These are phyloP conservation scores for Caranx melampygus DNA, from an alignment of 2,113 vertebrate species.

Conservation along the genomic window DNA sequence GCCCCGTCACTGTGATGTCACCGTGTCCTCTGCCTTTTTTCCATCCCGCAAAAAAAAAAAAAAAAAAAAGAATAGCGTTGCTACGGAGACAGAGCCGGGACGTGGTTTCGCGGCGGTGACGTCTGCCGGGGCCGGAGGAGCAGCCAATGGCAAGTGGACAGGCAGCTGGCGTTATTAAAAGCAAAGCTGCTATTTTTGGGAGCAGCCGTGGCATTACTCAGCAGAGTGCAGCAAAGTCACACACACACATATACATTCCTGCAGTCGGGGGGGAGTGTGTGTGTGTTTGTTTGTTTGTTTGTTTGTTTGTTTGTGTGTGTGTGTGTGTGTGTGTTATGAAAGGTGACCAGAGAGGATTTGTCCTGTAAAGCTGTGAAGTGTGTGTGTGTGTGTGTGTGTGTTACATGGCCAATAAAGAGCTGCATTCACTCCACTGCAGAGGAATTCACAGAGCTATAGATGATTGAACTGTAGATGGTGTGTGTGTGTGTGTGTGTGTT, in stretches of 20 bases:
- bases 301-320: slow-evolving; percentile 7
- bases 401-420: slow-evolving; percentile 38
- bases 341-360: slow-evolving; percentile 39
- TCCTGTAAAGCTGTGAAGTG: background rate
- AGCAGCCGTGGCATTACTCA: slow-evolving; percentile 64
- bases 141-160: slow-evolving; percentile 62
- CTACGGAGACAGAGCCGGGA: slow-evolving; percentile 59
- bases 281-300: slow-evolving; percentile 9
- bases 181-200: slow-evolving; percentile 74
- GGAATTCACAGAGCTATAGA: slow-evolving; percentile 67
- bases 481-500: too few species aligned
- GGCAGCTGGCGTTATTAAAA: slow-evolving; percentile 42
- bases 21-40: slow-evolving; percentile 45
- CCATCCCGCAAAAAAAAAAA: background rate
- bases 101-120: slow-evolving; percentile 42
- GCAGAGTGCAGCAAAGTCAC: slow-evolving; percentile 66
- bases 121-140: slow-evolving; percentile 32
- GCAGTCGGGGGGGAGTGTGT: background rate
- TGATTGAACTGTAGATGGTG: slow-evolving; percentile 68
- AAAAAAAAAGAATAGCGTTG: slow-evolving; percentile 61
- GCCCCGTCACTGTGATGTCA: slow-evolving; percentile 51
- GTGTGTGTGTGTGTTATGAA: slow-evolving; percentile 26
- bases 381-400: slow-evolving; percentile 6
- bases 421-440: slow-evolving; percentile 33
- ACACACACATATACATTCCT: slow-evolving; percentile 33